These are phyloP conservation scores for Mastacembelus armatus DNA, from an alignment of 2,797 vertebrate species.

Conservation along the genomic window DNA sequence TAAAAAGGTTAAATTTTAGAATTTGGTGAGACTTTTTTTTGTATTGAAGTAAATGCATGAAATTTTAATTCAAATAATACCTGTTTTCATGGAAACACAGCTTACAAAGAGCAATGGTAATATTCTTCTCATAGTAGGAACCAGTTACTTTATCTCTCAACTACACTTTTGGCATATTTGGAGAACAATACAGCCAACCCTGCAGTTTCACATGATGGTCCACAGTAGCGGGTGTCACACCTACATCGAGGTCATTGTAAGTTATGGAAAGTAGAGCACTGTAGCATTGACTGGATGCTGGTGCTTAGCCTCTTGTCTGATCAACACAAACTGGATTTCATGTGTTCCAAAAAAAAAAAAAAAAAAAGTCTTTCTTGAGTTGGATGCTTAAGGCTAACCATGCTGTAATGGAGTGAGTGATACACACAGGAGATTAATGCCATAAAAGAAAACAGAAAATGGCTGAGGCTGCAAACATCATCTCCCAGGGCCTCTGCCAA, in stretches of 20 bases:
- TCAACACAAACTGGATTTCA: slow-evolving; percentile 25
- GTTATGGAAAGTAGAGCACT: slow-evolving; percentile 1
- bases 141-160: too few species aligned
- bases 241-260: slow-evolving; percentile 23
- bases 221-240: slow-evolving; percentile 7
- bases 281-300: slow-evolving; percentile 4
- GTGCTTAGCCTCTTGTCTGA: neutral
- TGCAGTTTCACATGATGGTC: neutral
- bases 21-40: neutral
- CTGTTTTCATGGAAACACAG: neutral
- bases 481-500: neutral
- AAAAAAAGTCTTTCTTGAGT: slow-evolving; percentile 27
- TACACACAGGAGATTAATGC: neutral
- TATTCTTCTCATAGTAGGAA: too few species aligned
- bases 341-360: slow-evolving; percentile 25
- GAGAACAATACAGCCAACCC: neutral
- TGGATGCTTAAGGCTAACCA: neutral
- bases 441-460: neutral
- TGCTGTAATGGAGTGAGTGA: slow-evolving; percentile 3
- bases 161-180: neutral
- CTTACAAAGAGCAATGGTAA: neutral
- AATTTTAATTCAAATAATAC: neutral
- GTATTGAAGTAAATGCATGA: neutral
- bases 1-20: neutral
- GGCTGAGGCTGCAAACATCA: neutral